Conservation (phyloP, 2,113 vertebrate genomes). For the Hippocampus zosterae region DNA sequence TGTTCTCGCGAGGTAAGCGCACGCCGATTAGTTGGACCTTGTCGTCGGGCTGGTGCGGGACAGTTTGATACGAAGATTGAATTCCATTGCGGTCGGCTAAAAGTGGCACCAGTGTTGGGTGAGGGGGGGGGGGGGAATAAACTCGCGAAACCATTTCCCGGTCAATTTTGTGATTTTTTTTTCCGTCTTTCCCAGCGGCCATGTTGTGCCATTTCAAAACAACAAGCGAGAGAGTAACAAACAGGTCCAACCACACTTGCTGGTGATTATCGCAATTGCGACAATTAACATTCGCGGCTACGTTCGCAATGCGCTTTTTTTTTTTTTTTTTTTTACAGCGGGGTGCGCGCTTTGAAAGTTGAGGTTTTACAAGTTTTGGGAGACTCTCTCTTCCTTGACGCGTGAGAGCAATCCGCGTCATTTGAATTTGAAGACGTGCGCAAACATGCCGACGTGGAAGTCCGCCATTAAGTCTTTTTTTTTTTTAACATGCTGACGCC, state of each 20-base stretch:
- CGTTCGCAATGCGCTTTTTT: not conserved
- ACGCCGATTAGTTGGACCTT: no score
- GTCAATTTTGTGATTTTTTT: no score
- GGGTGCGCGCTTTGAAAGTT: not conserved
- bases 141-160: not conserved
- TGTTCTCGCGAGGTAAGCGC: no score
- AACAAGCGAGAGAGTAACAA: not conserved
- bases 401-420: conserved; percentile 43
- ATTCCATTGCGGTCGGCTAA: no score
- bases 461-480: conserved; percentile 43
- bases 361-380: not conserved
- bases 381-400: not conserved
- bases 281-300: not conserved
- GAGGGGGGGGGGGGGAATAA: no score
- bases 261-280: not conserved
- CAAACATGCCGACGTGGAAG: conserved; percentile 39
- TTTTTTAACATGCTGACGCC: conserved; percentile 38
- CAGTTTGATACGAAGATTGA: no score
- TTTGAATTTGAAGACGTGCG: conserved; percentile 49
- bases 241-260: not conserved
- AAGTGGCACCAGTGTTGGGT: no score
- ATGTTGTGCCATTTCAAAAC: not conserved
- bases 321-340: not conserved
- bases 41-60: no score
- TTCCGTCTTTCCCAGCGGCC: not conserved